Percentiles rank a stretch among this genome's conserved stretches.
These are phyloP conservation scores for Cricetomys ansorgei DNA, from an alignment of 2,113 vertebrate species.

Conservation along the genomic window DNA sequence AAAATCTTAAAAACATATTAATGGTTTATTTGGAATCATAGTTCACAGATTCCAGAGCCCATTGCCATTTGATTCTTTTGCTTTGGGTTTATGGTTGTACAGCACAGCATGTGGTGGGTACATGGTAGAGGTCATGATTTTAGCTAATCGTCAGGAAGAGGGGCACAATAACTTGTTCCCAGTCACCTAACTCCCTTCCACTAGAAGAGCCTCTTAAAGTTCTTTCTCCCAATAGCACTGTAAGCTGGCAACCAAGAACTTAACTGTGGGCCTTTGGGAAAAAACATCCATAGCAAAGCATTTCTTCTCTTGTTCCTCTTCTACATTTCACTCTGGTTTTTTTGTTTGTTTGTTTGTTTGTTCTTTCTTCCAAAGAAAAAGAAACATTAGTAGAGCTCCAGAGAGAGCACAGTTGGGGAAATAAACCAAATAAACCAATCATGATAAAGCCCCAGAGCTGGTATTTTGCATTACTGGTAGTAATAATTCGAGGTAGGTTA, in stretches of 20 bases:
- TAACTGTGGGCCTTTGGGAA: background rate
- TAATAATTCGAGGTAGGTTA: background rate
- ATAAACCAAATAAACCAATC: background rate
- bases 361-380: slow-evolving; percentile 41
- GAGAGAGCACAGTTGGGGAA: background rate
- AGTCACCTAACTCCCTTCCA: background rate
- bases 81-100: background rate
- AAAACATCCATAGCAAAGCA: background rate
- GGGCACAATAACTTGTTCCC: background rate
- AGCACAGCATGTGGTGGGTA: background rate
- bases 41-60: background rate
- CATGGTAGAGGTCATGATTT: background rate
- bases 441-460: background rate
- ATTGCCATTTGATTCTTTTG: background rate
- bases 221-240: background rate
- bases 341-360: too few relatives aligned
- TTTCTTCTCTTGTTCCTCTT: background rate
- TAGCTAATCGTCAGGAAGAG: background rate
- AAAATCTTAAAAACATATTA: background rate
- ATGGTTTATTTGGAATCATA: background rate
- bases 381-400: background rate
- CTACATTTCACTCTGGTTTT: background rate
- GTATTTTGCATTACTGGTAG: background rate
- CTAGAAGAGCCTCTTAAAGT: background rate
- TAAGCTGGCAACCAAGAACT: background rate